phyloP scores from a whole-genome alignment of 2,113 vertebrate genomes.

The Aramus guarauna region DNA sequence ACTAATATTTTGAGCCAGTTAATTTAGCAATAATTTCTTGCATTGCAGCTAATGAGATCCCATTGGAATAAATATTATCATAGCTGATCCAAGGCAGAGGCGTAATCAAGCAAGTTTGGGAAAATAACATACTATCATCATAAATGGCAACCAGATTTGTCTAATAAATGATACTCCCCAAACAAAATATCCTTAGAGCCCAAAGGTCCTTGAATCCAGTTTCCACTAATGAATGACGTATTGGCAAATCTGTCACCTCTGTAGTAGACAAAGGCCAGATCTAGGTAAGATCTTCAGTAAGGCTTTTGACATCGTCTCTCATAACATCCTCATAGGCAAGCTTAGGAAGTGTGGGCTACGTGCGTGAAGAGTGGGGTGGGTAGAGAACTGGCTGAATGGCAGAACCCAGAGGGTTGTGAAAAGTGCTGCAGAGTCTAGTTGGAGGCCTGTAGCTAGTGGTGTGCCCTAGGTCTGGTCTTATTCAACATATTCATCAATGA shows the following conservation, averaged over 20 bases:
- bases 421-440: too few relatives aligned
- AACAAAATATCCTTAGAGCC: not conserved
- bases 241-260: not conserved
- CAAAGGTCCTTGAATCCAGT: not conserved
- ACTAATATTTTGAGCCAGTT: not conserved
- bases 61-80: not conserved
- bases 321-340: too few relatives aligned
- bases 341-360: too few relatives aligned
- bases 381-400: too few relatives aligned
- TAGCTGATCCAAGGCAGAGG: not conserved
- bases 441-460: too few relatives aligned
- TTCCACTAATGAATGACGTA: not conserved
- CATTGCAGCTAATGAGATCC: constrained; percentile 15
- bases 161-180: not conserved
- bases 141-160: not conserved
- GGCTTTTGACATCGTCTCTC: too few relatives aligned
- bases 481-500: too few relatives aligned
- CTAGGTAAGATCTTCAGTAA: not conserved
- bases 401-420: too few relatives aligned
- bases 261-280: not conserved
- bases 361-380: too few relatives aligned
- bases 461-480: too few relatives aligned
- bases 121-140: not conserved
- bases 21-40: constrained; percentile 22
- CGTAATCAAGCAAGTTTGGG: not conserved